Evolutionary conservation across 1,140 invertebrate genomes (phyloP), one percentile per base, ranked within the genome.

Genomic region (Chironomus striatipennis): DNA sequence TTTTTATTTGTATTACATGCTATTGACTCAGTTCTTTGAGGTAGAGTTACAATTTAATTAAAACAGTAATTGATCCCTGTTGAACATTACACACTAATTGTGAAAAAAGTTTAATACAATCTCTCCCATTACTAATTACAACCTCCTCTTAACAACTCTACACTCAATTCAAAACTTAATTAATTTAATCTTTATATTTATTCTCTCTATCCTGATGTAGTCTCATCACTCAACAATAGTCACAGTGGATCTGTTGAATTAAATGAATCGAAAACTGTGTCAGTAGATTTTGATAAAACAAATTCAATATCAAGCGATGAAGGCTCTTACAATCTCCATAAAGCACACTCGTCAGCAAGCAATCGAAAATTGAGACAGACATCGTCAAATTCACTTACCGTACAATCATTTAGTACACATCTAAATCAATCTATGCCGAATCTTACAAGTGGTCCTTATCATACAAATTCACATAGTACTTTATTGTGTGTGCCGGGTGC

Each of bases 211-310:
- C n/a, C n/a, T n/a, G n/a, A n/a, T 34, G 24, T 43, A 86, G 86
- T 88, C 20, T 88, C 87, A 74, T 88, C 87, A 80, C 83, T 88
- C 8, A 88, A 87, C 74, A 88, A 89, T 76, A 89, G 88, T 79
- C 87, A 89, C 77, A 91, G 90, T 79, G 90, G 90, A 76, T 91
- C 89, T 47, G 87, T 91, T 74, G 90, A 91, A 79, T 90, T 91
- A 88, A 90, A 90, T 78, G 89, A 86, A 76, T 85, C 84, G 2
- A 79, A 83, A 15, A 84, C 82, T 73, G 82, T 85, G 8, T 86
- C 85, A 1, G 81, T 85, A 18, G 85, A 86, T 64, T 84, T 83
- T 76, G 85, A 86, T 72, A 82, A 85, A 76, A 85, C 85, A 17
- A 85, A 84, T 75, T 86, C 85, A 17, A 79, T 86, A 77, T 86